Conservation (phyloP, 30 jellyfish, hydroid and myxozoan genomes). For the Aurelia aurita region DNA sequence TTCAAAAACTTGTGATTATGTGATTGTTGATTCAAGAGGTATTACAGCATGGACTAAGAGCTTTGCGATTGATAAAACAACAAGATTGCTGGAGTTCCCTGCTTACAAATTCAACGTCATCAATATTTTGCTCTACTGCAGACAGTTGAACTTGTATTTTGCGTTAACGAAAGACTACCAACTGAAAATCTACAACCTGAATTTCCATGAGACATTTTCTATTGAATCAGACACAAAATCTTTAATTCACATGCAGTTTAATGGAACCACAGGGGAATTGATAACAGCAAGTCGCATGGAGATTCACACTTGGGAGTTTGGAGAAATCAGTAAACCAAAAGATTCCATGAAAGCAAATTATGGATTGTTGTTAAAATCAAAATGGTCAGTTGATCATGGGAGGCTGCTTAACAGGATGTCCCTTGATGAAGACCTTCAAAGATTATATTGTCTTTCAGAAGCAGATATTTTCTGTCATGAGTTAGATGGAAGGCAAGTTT, state of each 20-base stretch:
- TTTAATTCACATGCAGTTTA: conserved; percentile 53
- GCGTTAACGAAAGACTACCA: conserved; percentile 79
- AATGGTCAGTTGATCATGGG: conserved; percentile 48
- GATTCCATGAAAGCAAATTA: conserved; percentile 21
- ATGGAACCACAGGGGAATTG: conserved; percentile 64
- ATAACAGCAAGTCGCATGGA: conserved; percentile 71
- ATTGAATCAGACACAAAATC: conserved; percentile 71
- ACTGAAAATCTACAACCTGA: conserved; percentile 71
- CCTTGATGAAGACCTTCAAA: conserved; percentile 67
- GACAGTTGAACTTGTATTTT: conserved; percentile 68
- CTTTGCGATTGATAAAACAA: conserved; percentile 41
- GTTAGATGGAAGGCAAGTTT: conserved; percentile 55
- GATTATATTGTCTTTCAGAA: conserved; percentile 77
- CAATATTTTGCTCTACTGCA: conserved; percentile 62
- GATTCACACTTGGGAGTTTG: conserved; percentile 70
- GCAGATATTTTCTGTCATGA: conserved; percentile 74
- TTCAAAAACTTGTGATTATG: conserved; percentile 76
- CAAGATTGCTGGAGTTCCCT: conserved; percentile 65
- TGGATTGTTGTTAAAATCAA: conserved; percentile 46
- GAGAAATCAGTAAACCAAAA: conserved; percentile 45
- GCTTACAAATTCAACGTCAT: conserved; percentile 77
- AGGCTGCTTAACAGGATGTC: conserved; percentile 48
- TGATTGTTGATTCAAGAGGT: conserved; percentile 87
- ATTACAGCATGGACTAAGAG: conserved; percentile 73
- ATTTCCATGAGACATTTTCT: conserved; percentile 80